Base-by-base conservation (phyloP, 1,140 invertebrate genomes). In the Reticulitermes speratus region DNA sequence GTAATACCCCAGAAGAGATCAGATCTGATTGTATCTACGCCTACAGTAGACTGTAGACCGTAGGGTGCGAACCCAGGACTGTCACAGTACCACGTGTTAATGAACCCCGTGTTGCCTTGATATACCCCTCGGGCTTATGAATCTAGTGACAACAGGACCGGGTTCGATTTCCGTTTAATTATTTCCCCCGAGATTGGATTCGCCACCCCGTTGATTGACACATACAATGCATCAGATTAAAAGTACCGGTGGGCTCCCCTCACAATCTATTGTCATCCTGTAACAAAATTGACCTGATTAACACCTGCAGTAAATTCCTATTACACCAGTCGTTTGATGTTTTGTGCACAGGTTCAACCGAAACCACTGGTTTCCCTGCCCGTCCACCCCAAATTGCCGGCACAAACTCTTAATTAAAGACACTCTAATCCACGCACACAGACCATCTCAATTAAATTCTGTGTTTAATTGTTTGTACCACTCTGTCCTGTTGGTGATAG, bases 361-460 rank as follows among this genome's bases (percentile, higher is more conserved):
- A 75, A 75, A 75, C 65, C 65, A 30, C 65, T 30, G n/a, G 65
- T 75, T 75, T 75, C 5, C 65, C 65, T 30, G 65, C 65, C n/a
- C 25, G 65, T 30, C 65, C 65, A 9, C 65, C 65, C 65, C 65
- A 75, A 75, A 75, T 75, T 75, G 65, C n/a, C 65, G 65, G 9
- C 65, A 75, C 65, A 75, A 75, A 75, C 65, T 25, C 65, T 75
- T 75, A 75, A 75, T 75, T 75, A 75, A 75, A 75, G 65, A 75
- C 65, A 30, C 65, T 75, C 65, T 75, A 75, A 75, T 75, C 65
- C 65, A 75, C n/a, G n/a, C 65, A 75, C 65, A 75, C 65, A 75
- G n/a, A 2, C 65, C 2, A 30, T 75, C 65, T 30, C n/a, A 75
- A 75, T 75, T 75, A 75, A 75, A 75, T 75, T 75, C 65, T 30